Conservation (phyloP, 1,140 invertebrate genomes). For the honey bee (Apis mellifera) region Amel_HAv3.1 CM009945.2:7928501-7929000, state of each 20-base stretch:
- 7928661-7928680: background rate
- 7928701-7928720: background rate
- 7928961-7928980: slow-evolving; percentile 1
- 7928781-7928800: background rate
- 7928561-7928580: slow-evolving; percentile 52
- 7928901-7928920: too few relatives aligned
- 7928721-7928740: background rate
- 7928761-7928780: background rate
- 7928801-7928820: too few relatives aligned
- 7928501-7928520: slow-evolving; percentile 63
- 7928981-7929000: too few relatives aligned
- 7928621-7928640: background rate
- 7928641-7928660: background rate
- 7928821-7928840: too few relatives aligned
- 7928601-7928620: background rate
- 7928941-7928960: too few relatives aligned
- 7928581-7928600: slow-evolving; percentile 30
- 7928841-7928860: too few relatives aligned
- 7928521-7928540: slow-evolving; percentile 56
- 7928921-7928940: background rate
- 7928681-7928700: background rate
- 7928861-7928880: too few relatives aligned
- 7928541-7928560: slow-evolving; percentile 59
- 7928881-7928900: too few relatives aligned
- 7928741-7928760: background rate